Evolutionary conservation across 1,140 invertebrate species (phyloP).

Genomic region (Sipha flava): DNA sequence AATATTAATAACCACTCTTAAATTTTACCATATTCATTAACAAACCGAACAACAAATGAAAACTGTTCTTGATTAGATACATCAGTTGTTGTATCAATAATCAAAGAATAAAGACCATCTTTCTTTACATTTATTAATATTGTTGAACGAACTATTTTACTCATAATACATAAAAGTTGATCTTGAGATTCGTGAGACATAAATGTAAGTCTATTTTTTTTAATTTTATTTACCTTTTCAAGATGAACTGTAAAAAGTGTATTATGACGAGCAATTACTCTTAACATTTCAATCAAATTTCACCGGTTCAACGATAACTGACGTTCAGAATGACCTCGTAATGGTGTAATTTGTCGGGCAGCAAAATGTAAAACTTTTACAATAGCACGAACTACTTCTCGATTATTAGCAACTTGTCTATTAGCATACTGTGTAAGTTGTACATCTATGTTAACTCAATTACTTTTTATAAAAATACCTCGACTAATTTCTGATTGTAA

Average conservation of each 20-base stretch:
- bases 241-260: neutral
- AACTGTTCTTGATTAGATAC: neutral
- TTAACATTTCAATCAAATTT: neutral
- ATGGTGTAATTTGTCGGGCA: neutral
- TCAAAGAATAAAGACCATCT: neutral
- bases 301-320: neutral
- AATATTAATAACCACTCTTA: neutral
- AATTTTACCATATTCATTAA: neutral
- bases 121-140: neutral
- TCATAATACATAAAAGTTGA: neutral
- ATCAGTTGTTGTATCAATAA: neutral
- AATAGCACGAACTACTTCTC: no score
- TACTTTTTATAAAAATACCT: neutral
- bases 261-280: neutral
- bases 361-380: neutral
- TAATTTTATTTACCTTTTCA: neutral
- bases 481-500: neutral
- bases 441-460: neutral
- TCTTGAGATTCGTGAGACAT: neutral
- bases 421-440: neutral
- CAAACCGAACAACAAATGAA: neutral
- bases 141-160: neutral
- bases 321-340: neutral
- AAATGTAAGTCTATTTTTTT: neutral
- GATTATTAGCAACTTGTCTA: neutral